Evolutionary conservation across 92 coral and sea anemone species (phyloP), one percentile per base, ranked within the genome.

Genomic region (Porites divaricata): DNA sequence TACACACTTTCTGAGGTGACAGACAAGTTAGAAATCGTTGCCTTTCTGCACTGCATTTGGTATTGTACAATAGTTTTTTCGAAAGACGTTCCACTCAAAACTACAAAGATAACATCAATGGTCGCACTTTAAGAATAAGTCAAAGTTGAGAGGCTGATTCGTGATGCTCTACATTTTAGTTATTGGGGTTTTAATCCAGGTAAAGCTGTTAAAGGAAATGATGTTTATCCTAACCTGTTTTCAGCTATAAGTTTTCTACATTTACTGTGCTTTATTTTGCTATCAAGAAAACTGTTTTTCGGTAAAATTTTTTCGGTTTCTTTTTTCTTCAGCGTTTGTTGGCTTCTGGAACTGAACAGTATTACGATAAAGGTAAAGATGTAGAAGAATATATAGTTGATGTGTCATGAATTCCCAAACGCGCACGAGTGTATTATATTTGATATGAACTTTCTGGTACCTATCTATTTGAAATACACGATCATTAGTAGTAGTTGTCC

Each of bases 281-380:
- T 22, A 9, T 8, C 11, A 25, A 17, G 23, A 72, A 23, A 63
- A 4, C 45, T 35, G 7, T 35, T 45, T 9, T 8, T 50, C 15
- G 23, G 8, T 19, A 59, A 64, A 1, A 7, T 21, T 64, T 50
- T 64, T 8, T 78, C 17, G 21, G 64, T 78, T 26, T 25, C 17
- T 79, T 8, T 51, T 67, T 0, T 79, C 23, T 4, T 51, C 83
- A 79, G 83, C 15, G 54, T 19, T 63, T 53, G 19, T 35, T 45
- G 20, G 70, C 67, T 1, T 81, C 77, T 72, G 26, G 53, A n/a
- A 15, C 19, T 23, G 15, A 28, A n/a, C 62, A 58, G 45, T 35
- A 61, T 51, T 81, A 81, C 70, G 70, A 81, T 50, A 58, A 70
- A 72, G 66, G 85, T 70, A 71, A 77, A 57, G 10, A 14, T 19